These are phyloP conservation scores for Pantala flavescens DNA, from an alignment of 1,140 invertebrate genomes.

Conservation along the genomic window DNA sequence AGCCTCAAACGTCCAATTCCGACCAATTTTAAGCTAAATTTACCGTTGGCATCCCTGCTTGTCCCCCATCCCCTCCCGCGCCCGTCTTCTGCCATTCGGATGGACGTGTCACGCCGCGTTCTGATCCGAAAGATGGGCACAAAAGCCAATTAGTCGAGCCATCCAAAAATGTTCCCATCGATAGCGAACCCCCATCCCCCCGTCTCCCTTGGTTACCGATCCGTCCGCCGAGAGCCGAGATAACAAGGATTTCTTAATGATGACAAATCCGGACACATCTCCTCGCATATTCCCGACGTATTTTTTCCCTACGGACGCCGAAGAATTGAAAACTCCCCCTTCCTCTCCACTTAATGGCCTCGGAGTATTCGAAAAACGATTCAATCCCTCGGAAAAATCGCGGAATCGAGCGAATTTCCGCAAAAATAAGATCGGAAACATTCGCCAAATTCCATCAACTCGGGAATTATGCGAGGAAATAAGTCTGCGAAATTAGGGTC, in stretches of 20 bases:
- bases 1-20: too few relatives aligned
- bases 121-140: background rate
- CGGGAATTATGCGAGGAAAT: too few relatives aligned
- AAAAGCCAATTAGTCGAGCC: background rate
- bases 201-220: background rate
- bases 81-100: background rate
- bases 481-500: too few relatives aligned
- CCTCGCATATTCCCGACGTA: background rate
- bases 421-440: too few relatives aligned
- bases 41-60: background rate
- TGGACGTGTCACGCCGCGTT: background rate
- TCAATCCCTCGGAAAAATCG: too few relatives aligned
- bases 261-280: constrained; percentile 1
- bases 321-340: too few relatives aligned
- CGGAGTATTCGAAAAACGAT: too few relatives aligned
- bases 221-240: background rate
- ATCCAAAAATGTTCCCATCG: background rate
- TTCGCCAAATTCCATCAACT: too few relatives aligned
- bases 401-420: too few relatives aligned
- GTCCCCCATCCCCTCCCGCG: background rate
- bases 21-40: too few relatives aligned
- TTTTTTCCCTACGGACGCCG: too few relatives aligned
- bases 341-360: too few relatives aligned
- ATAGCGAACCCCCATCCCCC: background rate
- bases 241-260: constrained; percentile 10